phyloP scores from a whole-genome alignment of 2,888 invertebrate species.

The Labia minor region DNA sequence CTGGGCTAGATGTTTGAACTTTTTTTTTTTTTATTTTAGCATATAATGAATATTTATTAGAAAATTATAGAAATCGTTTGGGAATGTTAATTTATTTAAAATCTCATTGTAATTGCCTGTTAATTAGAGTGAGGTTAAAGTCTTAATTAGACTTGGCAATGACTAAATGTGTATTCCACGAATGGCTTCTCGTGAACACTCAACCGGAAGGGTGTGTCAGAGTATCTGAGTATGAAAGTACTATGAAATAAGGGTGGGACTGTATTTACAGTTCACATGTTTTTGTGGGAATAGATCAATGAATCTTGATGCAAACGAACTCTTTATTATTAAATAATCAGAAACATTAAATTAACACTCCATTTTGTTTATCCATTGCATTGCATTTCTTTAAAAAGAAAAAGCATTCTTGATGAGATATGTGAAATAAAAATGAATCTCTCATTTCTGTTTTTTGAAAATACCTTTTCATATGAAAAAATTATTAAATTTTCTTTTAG shows the following conservation, averaged over 20 bases:
- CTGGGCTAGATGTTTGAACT: no score
- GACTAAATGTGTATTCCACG: neutral
- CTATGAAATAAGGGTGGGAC: neutral
- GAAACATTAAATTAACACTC: no score
- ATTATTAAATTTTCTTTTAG: neutral
- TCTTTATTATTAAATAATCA: neutral
- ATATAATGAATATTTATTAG: no score
- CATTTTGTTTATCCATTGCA: no score
- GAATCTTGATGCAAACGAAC: neutral
- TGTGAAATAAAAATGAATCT: neutral
- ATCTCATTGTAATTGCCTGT: neutral
- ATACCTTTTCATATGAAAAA: neutral
- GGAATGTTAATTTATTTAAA: neutral
- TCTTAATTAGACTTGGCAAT: neutral
- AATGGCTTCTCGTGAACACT: conserved; percentile 5
- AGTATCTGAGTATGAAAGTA: neutral
- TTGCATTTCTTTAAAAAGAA: no score
- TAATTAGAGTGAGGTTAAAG: neutral
- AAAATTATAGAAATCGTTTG: no score
- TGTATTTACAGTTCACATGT: neutral
- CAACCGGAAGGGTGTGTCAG: neutral
- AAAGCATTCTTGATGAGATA: no score
- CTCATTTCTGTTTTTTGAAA: no score
- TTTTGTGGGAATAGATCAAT: neutral
- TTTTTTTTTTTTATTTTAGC: no score